Evolutionary conservation across 2,888 invertebrate genomes (phyloP).

Genomic region (Phyto melanocephala): DNA sequence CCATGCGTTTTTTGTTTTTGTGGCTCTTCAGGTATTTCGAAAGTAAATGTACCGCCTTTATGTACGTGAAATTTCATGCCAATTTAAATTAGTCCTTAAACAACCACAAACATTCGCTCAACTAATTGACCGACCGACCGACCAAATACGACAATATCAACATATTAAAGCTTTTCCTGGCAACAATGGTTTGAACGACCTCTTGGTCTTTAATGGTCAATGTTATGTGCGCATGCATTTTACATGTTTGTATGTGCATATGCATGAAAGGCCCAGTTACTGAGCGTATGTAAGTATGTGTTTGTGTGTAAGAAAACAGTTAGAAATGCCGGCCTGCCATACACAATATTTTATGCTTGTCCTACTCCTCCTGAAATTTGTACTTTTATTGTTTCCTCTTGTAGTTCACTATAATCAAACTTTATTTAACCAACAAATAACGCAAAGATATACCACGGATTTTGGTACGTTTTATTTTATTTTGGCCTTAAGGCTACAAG

Average conservation of each 20-base stretch:
- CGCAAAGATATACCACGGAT: neutral
- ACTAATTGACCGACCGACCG: neutral
- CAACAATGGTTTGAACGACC: slow-evolving; percentile 28
- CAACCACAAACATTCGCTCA: slow-evolving; percentile 12
- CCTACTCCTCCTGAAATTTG: slow-evolving; percentile 4
- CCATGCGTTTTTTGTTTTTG: neutral
- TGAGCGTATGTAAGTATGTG: neutral
- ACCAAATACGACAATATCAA: neutral
- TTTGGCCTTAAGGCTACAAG: slow-evolving; percentile 31
- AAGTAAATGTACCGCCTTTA: slow-evolving; percentile 49
- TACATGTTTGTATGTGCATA: neutral
- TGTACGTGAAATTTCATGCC: slow-evolving; percentile 36
- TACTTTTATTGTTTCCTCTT: neutral
- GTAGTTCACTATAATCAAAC: slow-evolving; percentile 8
- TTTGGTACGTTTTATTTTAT: neutral
- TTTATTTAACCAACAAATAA: slow-evolving; percentile 27
- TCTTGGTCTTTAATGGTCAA: slow-evolving; percentile 42
- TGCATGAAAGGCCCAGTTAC: neutral
- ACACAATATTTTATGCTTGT: neutral
- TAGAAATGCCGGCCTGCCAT: neutral
- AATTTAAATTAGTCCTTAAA: slow-evolving; percentile 57
- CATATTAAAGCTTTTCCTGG: neutral
- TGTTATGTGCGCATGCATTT: neutral
- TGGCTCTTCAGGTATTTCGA: slow-evolving; percentile 8
- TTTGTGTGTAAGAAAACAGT: slow-evolving; percentile 4